Evolutionary conservation across 2,888 invertebrate genomes (phyloP), one percentile per base, ranked within the genome.

Genomic region (Philereme vetulata): DNA sequence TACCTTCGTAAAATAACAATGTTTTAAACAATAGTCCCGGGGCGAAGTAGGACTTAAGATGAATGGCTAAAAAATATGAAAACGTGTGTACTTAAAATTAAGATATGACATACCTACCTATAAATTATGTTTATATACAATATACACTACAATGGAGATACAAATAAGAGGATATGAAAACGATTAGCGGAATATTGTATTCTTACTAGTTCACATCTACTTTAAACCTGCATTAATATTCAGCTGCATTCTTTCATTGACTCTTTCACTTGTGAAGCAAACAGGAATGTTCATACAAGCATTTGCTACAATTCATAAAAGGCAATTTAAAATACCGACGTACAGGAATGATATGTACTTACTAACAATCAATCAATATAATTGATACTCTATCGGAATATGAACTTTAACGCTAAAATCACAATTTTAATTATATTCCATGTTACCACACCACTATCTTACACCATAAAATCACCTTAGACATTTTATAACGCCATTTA

Each of bases 31-130:
- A 21, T 21, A 21, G 21, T 21, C 21, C 1, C 21, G 21, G 21
- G 21, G 2, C 21, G 1, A n/a, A 21, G 21, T 21, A 21, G 21
- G 21, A 2, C 21, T 2, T 21, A 21, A 21, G 21, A 21, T 21
- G 21, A 21, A 21, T 21, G 21, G 21, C 21, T 21, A 36, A 6
- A 38, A 38, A 38, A 6, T 3, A 38, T 38, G 38, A 43, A 49
- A 32, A 5, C 65, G 62, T 53, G 57, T 67, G 71, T 71, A 67
- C 72, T 73, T 75, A 75, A 64, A 72, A 70, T 75, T 77, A 77
- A 68, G 75, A 72, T 77, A 75, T 72, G 77, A 77, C 67, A 76
- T 74, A 76, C 42, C 32, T 50, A 65, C 8, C 72, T 80, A 77
- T 72, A 73, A 56, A 67, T 74, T 75, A 72, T 62, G 61, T 75